Base-by-base conservation (phyloP, 2,888 invertebrate species). In the Zaprionus lineosus region DNA sequence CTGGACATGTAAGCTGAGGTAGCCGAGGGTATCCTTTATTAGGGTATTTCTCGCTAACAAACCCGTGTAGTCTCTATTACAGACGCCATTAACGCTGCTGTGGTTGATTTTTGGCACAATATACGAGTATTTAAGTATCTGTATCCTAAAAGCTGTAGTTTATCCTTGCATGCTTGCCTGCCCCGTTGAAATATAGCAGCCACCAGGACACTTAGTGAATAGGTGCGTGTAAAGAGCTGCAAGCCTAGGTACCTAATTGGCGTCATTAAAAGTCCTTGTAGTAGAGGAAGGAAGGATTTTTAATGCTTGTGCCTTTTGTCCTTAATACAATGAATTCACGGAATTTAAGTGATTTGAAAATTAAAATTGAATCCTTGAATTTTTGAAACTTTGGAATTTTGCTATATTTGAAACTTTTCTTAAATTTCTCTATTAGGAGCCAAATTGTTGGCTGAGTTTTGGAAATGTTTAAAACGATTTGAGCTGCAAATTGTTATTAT, bases 171-270 rank as follows among this genome's bases (percentile, higher is more conserved):
- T 43, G 34, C 60, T 47, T 57, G 28, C 31, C 24, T 36, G 58
- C 15, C 28, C 58, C 53, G 44, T 18, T 71, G 65, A 53, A 58
- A 43, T 50, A 72, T 77, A 50, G 21, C n/a, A n/a, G n/a, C n/a
- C n/a, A n/a, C n/a, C n/a, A n/a, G n/a, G n/a, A n/a, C n/a, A n/a
- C n/a, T n/a, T n/a, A n/a, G n/a, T n/a, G n/a, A n/a, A n/a, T n/a
- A n/a, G n/a, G n/a, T n/a, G n/a, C n/a, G n/a, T n/a, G n/a, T n/a
- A n/a, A n/a, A n/a, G n/a, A n/a, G n/a, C n/a, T n/a, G n/a, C n/a
- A n/a, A n/a, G n/a, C n/a, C n/a, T n/a, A n/a, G n/a, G n/a, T n/a
- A n/a, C n/a, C n/a, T n/a, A n/a, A n/a, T n/a, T n/a, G n/a, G n/a
- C n/a, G n/a, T n/a, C n/a, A n/a, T n/a, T n/a, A n/a, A n/a, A n/a